Evolutionary conservation across 2,888 invertebrate genomes (phyloP).

Genomic region (Artemia sinica): DNA sequence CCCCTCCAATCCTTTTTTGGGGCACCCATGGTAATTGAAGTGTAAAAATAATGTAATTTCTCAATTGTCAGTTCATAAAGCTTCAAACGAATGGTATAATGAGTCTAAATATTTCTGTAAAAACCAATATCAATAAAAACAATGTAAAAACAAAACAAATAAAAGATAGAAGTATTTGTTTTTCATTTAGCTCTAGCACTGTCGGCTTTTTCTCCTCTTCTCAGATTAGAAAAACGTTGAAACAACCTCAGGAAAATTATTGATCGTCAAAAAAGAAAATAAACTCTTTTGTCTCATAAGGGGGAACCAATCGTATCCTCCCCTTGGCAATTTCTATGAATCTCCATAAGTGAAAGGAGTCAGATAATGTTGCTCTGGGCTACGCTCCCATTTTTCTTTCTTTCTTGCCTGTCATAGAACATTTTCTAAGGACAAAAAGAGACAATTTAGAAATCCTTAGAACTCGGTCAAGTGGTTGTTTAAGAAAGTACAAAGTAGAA

Average conservation of each 20-base stretch:
- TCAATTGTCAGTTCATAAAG: too few relatives aligned
- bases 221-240: too few relatives aligned
- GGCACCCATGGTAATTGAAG: too few relatives aligned
- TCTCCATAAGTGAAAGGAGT: conserved; percentile 10
- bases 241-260: not conserved
- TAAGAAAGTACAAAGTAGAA: not conserved
- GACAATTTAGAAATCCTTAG: not conserved
- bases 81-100: too few relatives aligned
- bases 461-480: not conserved
- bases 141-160: too few relatives aligned
- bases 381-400: conserved; percentile 10
- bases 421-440: not conserved
- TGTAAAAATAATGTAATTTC: too few relatives aligned
- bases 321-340: conserved; percentile 9
- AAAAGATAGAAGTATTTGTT: too few relatives aligned
- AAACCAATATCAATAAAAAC: too few relatives aligned
- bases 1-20: too few relatives aligned
- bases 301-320: conserved; percentile 8
- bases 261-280: conserved; percentile 9
- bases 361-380: conserved; percentile 14
- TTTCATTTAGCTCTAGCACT: too few relatives aligned
- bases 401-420: not conserved
- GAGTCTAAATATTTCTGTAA: too few relatives aligned
- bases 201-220: too few relatives aligned
- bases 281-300: conserved; percentile 12